Evolutionary conservation across 2,113 vertebrate genomes (phyloP), one percentile per base, ranked within the genome.

Genomic region (Eurystomus gularis): DNA sequence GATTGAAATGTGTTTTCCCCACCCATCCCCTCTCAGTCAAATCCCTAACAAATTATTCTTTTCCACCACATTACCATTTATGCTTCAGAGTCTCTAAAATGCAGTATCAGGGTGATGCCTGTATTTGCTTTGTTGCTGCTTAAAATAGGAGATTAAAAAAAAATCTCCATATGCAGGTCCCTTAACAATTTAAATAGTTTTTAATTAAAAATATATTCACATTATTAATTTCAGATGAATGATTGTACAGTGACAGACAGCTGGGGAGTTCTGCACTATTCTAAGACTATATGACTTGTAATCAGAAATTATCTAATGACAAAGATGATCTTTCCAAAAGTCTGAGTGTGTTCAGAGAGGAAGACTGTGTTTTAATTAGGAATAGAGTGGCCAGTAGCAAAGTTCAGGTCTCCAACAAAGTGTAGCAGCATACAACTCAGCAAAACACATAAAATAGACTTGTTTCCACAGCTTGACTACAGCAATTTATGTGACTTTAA

Each of bases 161-260:
- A 48, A 3, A 6, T 18, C 8, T 82, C 48, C 13, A 29, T 72
- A 54, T 40, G 5, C 17, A 29, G 8, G 21, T 66, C 31, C 66
- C 40, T 79, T 72, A 85, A 62, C 2, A 29, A 78, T 83, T 44
- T 4, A 0, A 69, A 66, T 46, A 66, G 16, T 33, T 95, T 93
- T 93, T 62, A 91, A 82, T 95, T 95, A 70, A 83, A 91, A 94
- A 42, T 83, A 60, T 49, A 73, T 92, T 90, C 29, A 51, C 28
- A 18, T 35, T 70, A 40, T 90, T 92, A 86, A 85, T 86, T 93
- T 77, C 68, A 75, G 33, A 78, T 78, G 20, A 90, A 60, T 66
- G 17, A 51, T 54, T 75, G 10, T 51, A 37, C 18, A 26, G 33
- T 78, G 79, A 81, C 26, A 86, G 64, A 60, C 25, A 93, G 46